phyloP scores from a whole-genome alignment of 1,140 invertebrate genomes.

The Trissolcus basalis region DNA sequence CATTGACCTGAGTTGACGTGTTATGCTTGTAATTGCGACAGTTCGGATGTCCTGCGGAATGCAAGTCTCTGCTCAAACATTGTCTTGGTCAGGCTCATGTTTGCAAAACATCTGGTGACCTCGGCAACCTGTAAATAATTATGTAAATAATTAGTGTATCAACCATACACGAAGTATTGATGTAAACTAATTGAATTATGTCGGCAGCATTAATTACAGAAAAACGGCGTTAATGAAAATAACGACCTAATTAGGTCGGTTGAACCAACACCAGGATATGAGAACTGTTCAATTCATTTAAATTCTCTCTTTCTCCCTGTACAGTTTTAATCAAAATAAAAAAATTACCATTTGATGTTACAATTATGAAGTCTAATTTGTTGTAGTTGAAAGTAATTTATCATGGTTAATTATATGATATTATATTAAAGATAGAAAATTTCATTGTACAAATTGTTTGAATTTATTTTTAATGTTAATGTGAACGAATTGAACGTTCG shows the following conservation, averaged over 20 bases:
- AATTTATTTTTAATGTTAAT: too few relatives aligned
- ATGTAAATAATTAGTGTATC: constrained; percentile 47
- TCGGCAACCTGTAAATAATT: constrained; percentile 49
- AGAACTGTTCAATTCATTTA: not conserved
- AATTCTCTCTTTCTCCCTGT: too few relatives aligned
- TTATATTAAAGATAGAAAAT: too few relatives aligned
- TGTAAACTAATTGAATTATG: constrained; percentile 50
- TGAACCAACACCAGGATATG: not conserved
- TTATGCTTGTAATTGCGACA: constrained; percentile 32
- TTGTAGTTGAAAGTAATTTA: too few relatives aligned
- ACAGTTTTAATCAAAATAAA: too few relatives aligned
- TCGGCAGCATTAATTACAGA: constrained; percentile 25
- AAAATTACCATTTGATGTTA: too few relatives aligned
- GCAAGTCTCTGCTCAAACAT: constrained; percentile 57
- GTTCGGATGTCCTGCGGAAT: constrained; percentile 20
- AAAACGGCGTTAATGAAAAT: constrained; percentile 2
- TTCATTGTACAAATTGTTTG: too few relatives aligned
- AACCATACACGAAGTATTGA: constrained; percentile 47
- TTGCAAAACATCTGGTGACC: constrained; percentile 43
- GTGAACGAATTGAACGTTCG: not conserved
- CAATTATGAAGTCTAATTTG: too few relatives aligned
- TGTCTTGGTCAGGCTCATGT: constrained; percentile 38
- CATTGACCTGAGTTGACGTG: constrained; percentile 17
- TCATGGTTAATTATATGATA: too few relatives aligned
- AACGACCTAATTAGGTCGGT: constrained; percentile 7